Evolutionary conservation across 2,113 vertebrate species (phyloP).

Genomic region (Aptenodytes forsteri): DNA sequence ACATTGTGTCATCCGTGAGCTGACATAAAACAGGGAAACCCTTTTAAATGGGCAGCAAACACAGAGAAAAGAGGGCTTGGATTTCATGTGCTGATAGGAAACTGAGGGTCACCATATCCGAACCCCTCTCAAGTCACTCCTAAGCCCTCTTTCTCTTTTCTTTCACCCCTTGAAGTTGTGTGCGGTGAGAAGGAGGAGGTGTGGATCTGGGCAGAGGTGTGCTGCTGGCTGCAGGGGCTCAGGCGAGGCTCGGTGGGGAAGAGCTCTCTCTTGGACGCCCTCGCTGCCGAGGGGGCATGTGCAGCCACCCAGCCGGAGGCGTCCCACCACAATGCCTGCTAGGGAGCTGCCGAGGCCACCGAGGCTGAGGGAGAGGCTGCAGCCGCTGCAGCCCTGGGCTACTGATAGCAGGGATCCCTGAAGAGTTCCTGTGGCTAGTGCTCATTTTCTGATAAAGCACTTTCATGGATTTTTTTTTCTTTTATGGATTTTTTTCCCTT

Average conservation of each 20-base stretch:
- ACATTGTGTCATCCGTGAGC: constrained; percentile 13
- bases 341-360: background rate
- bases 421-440: background rate
- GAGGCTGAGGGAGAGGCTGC: background rate
- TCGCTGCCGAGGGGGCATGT: rapidly evolving
- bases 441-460: background rate
- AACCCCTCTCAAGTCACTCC: background rate
- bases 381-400: background rate
- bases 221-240: background rate
- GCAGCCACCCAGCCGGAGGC: background rate
- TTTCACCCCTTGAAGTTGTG: background rate
- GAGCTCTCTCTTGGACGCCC: background rate
- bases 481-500: background rate
- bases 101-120: background rate
- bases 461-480: background rate
- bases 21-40: constrained; percentile 23
- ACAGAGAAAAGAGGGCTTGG: background rate
- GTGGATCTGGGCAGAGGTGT: background rate
- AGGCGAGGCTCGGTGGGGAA: rapidly evolving
- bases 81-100: background rate
- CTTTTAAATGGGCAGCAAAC: background rate
- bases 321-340: background rate
- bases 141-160: background rate
- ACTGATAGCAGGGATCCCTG: background rate
- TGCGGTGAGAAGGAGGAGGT: background rate